phyloP scores from a whole-genome alignment of 2,113 vertebrate genomes.

The Antigone vipio region DNA sequence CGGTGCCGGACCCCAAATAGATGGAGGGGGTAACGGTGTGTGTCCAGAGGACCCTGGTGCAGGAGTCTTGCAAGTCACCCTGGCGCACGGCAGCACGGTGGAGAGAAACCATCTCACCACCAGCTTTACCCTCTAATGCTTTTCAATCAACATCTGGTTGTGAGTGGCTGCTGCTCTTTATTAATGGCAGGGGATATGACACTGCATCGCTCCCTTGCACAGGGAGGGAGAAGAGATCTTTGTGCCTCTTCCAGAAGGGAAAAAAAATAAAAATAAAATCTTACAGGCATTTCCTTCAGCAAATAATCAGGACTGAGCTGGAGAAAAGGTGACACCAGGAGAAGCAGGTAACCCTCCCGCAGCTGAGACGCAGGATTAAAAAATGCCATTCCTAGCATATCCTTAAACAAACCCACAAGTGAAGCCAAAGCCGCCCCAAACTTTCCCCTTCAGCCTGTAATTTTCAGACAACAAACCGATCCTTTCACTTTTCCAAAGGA shows the following conservation, averaged over 20 bases:
- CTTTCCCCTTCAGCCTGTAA: conserved; percentile 53
- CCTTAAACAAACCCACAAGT: conserved; percentile 27
- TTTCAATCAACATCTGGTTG: neutral
- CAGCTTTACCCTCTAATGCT: neutral
- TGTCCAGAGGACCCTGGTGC: rapidly evolving
- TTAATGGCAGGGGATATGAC: neutral
- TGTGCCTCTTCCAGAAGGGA: neutral
- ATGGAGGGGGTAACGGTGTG: neutral
- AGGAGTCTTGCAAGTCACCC: rapidly evolving
- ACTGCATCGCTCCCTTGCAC: neutral
- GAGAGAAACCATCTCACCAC: neutral
- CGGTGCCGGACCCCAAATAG: rapidly evolving
- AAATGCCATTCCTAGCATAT: neutral
- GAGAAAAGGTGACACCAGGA: neutral
- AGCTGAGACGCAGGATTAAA: neutral
- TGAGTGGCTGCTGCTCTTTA: neutral
- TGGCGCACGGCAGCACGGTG: rapidly evolving
- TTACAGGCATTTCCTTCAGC: neutral
- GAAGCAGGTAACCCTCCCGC: neutral
- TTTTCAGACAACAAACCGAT: conserved; percentile 55
- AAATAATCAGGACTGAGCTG: neutral
- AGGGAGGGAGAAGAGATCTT: neutral
- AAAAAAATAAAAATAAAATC: neutral
- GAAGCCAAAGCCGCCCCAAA: conserved; percentile 48
- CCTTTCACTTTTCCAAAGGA: conserved; percentile 47